These are phyloP conservation scores for Lacerta agilis DNA, from an alignment of 2,797 vertebrate species.

Conservation along the genomic window DNA sequence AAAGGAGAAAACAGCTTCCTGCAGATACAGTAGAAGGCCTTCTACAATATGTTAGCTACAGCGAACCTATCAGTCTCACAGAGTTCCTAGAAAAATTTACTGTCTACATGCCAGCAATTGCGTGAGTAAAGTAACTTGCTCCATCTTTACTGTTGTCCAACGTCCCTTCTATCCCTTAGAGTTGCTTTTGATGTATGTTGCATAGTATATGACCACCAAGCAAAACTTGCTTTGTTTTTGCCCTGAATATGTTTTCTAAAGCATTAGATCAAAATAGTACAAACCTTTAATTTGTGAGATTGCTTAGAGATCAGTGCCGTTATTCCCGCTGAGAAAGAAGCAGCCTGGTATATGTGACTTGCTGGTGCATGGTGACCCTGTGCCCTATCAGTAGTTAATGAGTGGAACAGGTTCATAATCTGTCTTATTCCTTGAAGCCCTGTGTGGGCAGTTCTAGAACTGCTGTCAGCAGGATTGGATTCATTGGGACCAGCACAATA, in stretches of 20 bases:
- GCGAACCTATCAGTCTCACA: conserved; percentile 79
- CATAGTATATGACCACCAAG: background rate
- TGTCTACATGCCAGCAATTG: conserved; percentile 90
- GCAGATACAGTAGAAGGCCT: conserved; percentile 75
- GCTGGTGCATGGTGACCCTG: background rate
- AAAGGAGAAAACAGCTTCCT: conserved; percentile 82
- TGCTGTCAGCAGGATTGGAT: background rate
- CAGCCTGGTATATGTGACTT: background rate
- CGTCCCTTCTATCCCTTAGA: background rate
- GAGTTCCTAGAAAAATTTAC: conserved; percentile 87
- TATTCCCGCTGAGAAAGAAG: background rate
- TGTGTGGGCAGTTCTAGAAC: background rate
- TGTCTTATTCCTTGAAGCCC: background rate
- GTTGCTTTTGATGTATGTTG: background rate
- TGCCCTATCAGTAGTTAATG: background rate
- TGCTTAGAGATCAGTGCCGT: background rate
- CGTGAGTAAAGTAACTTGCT: conserved; percentile 86
- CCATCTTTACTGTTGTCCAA: background rate
- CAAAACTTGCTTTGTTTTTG: background rate
- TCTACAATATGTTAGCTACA: conserved; percentile 71
- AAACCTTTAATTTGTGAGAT: background rate
- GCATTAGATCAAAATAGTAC: background rate
- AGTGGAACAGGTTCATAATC: background rate
- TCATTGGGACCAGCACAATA: background rate
- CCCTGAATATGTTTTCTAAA: background rate